Evolutionary conservation across 2,797 vertebrate species (phyloP), one percentile per base, ranked within the genome.

Genomic region (Cetoscarus ocellatus): DNA sequence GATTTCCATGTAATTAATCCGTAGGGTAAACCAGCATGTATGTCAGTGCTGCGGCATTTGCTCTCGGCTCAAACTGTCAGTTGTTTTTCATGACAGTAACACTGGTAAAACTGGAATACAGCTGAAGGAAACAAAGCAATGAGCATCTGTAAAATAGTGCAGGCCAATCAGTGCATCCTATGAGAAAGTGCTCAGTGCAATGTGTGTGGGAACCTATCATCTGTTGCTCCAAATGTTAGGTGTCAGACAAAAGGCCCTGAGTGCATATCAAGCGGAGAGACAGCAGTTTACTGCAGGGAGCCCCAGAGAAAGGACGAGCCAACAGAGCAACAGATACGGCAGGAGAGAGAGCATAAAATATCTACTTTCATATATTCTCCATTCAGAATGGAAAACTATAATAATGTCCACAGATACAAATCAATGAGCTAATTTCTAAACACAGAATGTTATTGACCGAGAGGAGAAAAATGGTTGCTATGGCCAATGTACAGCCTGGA

Each of bases 211-310:
- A 15, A 35, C 7, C 12, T 59, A 53, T 61, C 43, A 64, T 38
- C 47, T 10, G 6, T 17, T 58, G 66, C 47, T 80, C 17, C 42
- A 59, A 62, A 82, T 47, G 52, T 64, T 49, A 51, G 49, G 35
- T 68, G 15, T 3, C 27, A 44, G 53, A 73, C 11, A 73, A 78
- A 71, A 71, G 57, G 43, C 6, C 27, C 14, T 3, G 3, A 36
- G 12, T 1, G 74, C 74, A 80, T 61, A 69, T 73, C 74, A 85
- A 86, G 67, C 72, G 75, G 8, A 67, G 42, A 75, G 88, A 68
- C 73, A 83, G 54, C 13, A 40, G 44, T 80, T 74, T 68, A 65
- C 67, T 39, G 44, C 50, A 57, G 58, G 49, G 50, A 70, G 53
- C 34, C 53, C 6, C 11, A 72, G 73, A 85, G 17, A 17, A 13